These are phyloP conservation scores for Muscicapa comitata DNA, from an alignment of 2,797 vertebrate genomes.

Conservation along the genomic window DNA sequence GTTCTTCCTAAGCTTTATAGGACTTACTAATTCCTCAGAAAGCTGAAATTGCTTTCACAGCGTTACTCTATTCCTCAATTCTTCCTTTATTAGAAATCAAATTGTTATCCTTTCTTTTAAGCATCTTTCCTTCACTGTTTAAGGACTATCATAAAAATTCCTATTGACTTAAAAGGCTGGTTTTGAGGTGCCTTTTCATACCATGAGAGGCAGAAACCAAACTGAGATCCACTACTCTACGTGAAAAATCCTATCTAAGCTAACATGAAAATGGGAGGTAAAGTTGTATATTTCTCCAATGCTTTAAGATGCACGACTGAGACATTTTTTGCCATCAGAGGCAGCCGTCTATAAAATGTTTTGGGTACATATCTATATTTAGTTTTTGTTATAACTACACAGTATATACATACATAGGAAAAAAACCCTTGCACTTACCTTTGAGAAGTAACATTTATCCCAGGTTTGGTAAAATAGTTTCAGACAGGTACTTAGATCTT, in stretches of 20 bases:
- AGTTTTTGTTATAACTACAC: neutral
- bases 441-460: constrained; percentile 74
- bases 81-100: neutral
- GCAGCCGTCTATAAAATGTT: neutral
- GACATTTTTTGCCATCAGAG: neutral
- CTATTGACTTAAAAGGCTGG: neutral
- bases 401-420: neutral
- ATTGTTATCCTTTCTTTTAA: neutral
- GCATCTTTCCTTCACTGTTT: neutral
- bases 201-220: neutral
- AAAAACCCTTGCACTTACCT: constrained; percentile 64
- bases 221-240: neutral
- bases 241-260: neutral
- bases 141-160: neutral
- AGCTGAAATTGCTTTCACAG: neutral
- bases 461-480: constrained; percentile 54
- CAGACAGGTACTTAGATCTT: constrained; percentile 54
- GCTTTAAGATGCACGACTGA: neutral
- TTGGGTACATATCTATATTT: neutral
- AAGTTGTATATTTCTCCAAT: constrained; percentile 48
- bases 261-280: neutral
- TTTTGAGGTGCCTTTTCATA: neutral
- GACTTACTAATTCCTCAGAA: constrained; percentile 8
- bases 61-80: neutral
- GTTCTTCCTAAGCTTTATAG: constrained; percentile 55